A percentile compares a stretch with the other conserved stretches of the same genome.
phyloP scores from a whole-genome alignment of 2,797 vertebrate genomes.

The Spinibarbus caldwelli region DNA sequence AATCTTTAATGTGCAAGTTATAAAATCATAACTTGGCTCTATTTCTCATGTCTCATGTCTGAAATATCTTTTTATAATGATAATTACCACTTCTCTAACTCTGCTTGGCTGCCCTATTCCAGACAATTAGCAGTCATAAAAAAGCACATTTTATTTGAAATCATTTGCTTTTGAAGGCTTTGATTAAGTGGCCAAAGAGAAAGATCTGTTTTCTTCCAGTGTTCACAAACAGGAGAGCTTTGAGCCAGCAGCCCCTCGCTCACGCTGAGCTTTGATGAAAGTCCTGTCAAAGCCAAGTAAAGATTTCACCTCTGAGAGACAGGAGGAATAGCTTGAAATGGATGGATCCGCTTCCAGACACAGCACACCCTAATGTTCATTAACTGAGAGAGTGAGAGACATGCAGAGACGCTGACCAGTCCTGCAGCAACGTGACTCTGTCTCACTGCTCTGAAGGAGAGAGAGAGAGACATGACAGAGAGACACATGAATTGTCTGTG shows the following conservation, averaged over 20 bases:
- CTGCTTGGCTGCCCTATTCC: background rate
- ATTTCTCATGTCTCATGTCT: background rate
- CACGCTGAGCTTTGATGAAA: conserved; percentile 67
- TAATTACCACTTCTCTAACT: conserved; percentile 21
- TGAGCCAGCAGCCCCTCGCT: conserved; percentile 54
- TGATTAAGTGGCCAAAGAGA: conserved; percentile 33
- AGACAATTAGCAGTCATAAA: conserved; percentile 34
- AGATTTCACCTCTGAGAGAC: conserved; percentile 61
- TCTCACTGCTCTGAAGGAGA: background rate
- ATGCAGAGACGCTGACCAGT: conserved; percentile 35
- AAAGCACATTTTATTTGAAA: conserved; percentile 15
- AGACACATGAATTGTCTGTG: conserved; percentile 20
- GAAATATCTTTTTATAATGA: background rate
- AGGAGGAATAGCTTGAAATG: conserved; percentile 45
- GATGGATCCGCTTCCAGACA: conserved; percentile 55
- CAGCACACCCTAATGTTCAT: conserved; percentile 47
- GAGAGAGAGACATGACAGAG: conserved; percentile 5
- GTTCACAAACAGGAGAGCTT: conserved; percentile 45
- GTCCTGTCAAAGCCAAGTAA: conserved; percentile 65
- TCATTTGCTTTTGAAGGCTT: conserved; percentile 18
- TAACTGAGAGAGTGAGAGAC: conserved; percentile 17
- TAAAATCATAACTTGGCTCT: background rate
- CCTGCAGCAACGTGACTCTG: conserved; percentile 30
- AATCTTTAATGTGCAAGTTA: background rate
- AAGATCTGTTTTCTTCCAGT: conserved; percentile 48